Conservation (phyloP, 2,113 vertebrate genomes). For the Amia ocellicauda region DNA sequence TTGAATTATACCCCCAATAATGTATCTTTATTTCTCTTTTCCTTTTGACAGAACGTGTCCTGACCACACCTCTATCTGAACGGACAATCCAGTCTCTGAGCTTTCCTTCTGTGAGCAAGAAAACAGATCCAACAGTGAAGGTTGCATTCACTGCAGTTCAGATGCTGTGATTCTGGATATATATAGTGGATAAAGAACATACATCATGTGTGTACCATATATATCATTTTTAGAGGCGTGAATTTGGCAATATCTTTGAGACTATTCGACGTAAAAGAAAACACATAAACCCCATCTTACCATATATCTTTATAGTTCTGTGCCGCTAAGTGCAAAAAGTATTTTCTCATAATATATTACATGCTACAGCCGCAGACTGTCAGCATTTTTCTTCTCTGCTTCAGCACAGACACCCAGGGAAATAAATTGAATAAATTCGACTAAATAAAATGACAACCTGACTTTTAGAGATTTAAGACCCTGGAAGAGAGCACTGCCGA, state of each 20-base stretch:
- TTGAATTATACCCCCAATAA: no score
- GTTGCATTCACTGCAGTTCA: no score
- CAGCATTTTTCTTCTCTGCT: background rate
- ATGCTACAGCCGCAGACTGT: background rate
- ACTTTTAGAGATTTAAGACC: background rate
- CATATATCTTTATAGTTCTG: background rate
- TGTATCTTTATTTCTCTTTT: background rate
- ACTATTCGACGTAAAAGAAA: no score
- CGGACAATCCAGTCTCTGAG: background rate
- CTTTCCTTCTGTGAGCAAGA: background rate
- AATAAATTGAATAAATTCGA: constrained; percentile 6
- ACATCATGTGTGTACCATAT: no score
- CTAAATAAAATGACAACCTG: background rate
- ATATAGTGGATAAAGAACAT: no score
- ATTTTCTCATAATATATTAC: background rate
- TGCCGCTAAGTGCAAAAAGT: background rate
- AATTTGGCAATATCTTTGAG: no score
- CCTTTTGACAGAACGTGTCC: background rate
- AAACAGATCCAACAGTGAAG: no score
- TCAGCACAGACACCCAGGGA: background rate
- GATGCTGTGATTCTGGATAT: no score
- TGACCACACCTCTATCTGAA: constrained; percentile 13
- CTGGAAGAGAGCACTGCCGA: no score
- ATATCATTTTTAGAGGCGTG: no score
- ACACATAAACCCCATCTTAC: no score